Conservation (phyloP, 1,140 invertebrate species). For the Bombus balteatus region DNA sequence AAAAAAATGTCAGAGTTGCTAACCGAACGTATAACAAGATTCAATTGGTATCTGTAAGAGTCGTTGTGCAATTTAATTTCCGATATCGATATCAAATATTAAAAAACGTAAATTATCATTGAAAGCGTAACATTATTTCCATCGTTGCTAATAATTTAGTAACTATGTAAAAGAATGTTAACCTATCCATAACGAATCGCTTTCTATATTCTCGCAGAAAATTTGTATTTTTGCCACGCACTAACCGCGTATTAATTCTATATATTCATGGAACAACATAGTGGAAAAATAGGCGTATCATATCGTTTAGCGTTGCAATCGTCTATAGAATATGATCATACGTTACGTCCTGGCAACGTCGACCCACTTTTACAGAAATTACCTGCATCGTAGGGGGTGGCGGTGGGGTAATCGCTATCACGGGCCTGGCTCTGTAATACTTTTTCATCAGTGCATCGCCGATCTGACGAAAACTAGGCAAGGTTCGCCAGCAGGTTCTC, state of each 20-base stretch:
- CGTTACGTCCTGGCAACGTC: neutral
- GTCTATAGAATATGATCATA: neutral
- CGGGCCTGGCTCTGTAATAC: constrained; percentile 91
- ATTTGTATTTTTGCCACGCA: neutral
- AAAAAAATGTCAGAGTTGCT: too few species aligned
- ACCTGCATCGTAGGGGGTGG: constrained; percentile 79
- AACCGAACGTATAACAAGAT: neutral
- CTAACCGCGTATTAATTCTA: neutral
- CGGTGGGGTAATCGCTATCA: constrained; percentile 84
- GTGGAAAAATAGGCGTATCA: neutral
- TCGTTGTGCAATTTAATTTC: neutral
- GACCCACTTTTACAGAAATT: constrained; percentile 43
- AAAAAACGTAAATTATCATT: neutral
- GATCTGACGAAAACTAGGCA: constrained; percentile 92
- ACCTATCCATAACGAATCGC: neutral
- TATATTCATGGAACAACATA: neutral
- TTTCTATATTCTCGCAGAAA: neutral
- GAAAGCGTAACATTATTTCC: neutral
- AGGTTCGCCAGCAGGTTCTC: constrained; percentile 96
- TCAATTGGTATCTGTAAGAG: too few species aligned
- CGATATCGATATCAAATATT: neutral
- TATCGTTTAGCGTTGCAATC: neutral
- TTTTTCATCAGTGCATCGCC: constrained; percentile 92
- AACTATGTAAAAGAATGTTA: neutral
- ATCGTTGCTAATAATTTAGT: neutral